These are phyloP conservation scores for Acanthacorydalis orientalis DNA, from an alignment of 2,888 invertebrate genomes.

Conservation along the genomic window DNA sequence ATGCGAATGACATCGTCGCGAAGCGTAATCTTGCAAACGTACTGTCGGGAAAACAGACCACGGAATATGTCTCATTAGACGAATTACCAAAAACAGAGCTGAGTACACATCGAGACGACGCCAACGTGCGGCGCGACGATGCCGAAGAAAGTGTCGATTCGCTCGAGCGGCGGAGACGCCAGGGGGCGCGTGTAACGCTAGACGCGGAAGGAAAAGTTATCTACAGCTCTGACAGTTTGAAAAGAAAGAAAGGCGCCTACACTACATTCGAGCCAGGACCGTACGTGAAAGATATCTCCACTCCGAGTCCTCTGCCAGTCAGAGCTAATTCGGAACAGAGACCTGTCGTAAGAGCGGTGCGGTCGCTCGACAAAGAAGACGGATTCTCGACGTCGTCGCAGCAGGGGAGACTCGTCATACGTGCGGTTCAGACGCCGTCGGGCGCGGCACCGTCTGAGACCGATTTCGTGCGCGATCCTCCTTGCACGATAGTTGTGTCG, in stretches of 20 bases:
- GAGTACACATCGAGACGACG: constrained; percentile 11
- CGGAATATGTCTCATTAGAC: constrained; percentile 67
- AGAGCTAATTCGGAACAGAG: constrained; percentile 26
- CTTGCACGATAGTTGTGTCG: constrained; percentile 46
- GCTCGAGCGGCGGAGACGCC: constrained; percentile 34
- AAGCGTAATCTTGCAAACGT: constrained; percentile 42
- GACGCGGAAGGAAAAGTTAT: constrained; percentile 79
- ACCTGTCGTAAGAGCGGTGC: constrained; percentile 25
- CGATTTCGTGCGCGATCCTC: constrained; percentile 40
- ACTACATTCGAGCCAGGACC: constrained; percentile 81
- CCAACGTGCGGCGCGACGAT: neutral
- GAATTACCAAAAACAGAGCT: constrained; percentile 40
- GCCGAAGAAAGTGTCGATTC: constrained; percentile 22
- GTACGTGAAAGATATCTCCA: constrained; percentile 47
- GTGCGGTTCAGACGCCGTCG: constrained; percentile 17
- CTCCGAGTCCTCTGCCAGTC: constrained; percentile 31
- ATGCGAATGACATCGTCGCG: constrained; percentile 51
- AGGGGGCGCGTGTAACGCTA: constrained; percentile 63
- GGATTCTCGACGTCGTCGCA: constrained; percentile 34
- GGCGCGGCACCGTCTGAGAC: constrained; percentile 24
- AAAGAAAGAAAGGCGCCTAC: constrained; percentile 61
- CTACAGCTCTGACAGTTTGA: constrained; percentile 72
- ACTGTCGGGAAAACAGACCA: constrained; percentile 42
- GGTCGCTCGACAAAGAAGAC: neutral
- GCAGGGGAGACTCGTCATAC: constrained; percentile 38